Evolutionary conservation across 2,113 vertebrate species (phyloP).

Genomic region (Pagrus major): DNA sequence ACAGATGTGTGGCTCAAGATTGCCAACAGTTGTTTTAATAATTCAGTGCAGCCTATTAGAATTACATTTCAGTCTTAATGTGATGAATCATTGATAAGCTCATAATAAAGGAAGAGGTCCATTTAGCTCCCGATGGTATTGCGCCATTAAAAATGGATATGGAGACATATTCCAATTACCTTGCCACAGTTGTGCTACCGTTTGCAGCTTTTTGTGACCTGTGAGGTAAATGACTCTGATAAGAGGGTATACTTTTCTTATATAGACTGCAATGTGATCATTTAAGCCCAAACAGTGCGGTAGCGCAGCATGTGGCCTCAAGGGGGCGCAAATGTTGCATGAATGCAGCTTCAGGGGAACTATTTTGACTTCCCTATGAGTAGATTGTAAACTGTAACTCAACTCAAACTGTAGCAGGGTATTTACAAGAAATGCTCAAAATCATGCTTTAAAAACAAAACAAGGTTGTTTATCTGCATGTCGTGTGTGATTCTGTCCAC

Average conservation of each 20-base stretch:
- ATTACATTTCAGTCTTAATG: slow-evolving; percentile 74
- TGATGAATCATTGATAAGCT: slow-evolving; percentile 79
- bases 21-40: slow-evolving; percentile 71
- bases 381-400: not conserved
- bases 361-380: not conserved
- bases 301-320: slow-evolving; percentile 16
- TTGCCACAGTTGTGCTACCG: slow-evolving; percentile 48
- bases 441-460: not conserved
- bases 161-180: slow-evolving; percentile 65
- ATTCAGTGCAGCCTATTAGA: slow-evolving; percentile 73
- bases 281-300: not conserved
- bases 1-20: slow-evolving; percentile 45
- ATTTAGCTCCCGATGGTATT: slow-evolving; percentile 60
- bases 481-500: slow-evolving; percentile 5
- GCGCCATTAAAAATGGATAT: slow-evolving; percentile 76
- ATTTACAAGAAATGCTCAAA: not conserved
- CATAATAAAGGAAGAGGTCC: slow-evolving; percentile 73
- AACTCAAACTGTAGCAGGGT: not conserved
- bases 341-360: not conserved
- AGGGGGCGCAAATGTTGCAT: slow-evolving; percentile 51
- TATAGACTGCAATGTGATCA: not conserved
- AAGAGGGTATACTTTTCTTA: slow-evolving; percentile 29
- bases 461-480: not conserved
- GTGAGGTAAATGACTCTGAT: slow-evolving; percentile 62
- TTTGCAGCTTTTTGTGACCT: slow-evolving; percentile 62